Evolutionary conservation across 64 coral and sea anemone genomes (phyloP), one percentile per base, ranked within the genome.

Genomic region (Trachythela sp.): DNA sequence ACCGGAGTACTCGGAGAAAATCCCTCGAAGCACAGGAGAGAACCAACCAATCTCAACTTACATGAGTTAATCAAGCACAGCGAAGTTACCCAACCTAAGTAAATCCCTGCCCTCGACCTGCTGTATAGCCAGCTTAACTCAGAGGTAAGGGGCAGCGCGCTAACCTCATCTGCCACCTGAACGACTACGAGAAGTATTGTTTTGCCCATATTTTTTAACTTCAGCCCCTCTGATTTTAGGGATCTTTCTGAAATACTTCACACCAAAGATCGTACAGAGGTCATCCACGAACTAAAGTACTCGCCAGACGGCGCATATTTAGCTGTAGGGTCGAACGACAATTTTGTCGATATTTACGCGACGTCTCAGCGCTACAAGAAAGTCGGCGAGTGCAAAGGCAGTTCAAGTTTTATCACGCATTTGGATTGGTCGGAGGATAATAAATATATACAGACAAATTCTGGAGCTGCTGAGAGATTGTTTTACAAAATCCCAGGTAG

Each of bases 331-430:
- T 99, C 96, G 1, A 99, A 99, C 89, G 96, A 99, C 86, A 99
- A 99, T 87, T 99, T 95, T 90, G 96, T 99, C 17, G 96, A 99
- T 26, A 92, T 99, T 36, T 99, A 99, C 40, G 84, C 96, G 15
- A 94, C 94, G 17, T 54, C 89, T 18, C 96, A 99, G 71, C 92
- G 87, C 4, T 99, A 99, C 89, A 99, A 99, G 87, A 99, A 95
- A 89, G 96, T 99, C 4, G 96, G 96, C 15, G 96, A 99, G 39
- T 99, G 96, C 41, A 94, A 90, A 84, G 96, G 96, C 20, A 93
- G 91, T 84, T 99, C 96, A 34, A 99, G 96, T 87, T 99, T 99
- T 83, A 99, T 99, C 86, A 99, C 96, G 5, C 96, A 99, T 90
- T 89, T 99, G 39, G 96, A 99, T 58, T 99, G 96, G 96, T 99